These are phyloP conservation scores for Oreochromis tanganicae DNA, from an alignment of 2,113 vertebrate species.

Conservation along the genomic window DNA sequence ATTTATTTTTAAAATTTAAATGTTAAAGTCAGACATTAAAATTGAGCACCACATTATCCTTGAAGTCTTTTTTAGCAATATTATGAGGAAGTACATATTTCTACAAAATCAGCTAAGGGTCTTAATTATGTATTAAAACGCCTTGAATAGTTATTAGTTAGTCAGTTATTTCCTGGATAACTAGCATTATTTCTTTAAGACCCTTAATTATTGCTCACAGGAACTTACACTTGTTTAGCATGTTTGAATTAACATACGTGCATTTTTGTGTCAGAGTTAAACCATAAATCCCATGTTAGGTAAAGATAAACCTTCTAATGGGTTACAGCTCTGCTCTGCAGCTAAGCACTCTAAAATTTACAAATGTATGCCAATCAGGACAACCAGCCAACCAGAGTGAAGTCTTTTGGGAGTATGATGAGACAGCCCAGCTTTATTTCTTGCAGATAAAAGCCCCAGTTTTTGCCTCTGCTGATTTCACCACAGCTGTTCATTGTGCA, in stretches of 20 bases:
- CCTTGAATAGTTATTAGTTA: neutral
- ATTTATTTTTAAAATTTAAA: neutral
- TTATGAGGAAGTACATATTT: neutral
- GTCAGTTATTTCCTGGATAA: neutral
- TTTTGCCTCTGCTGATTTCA: neutral
- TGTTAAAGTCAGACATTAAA: neutral
- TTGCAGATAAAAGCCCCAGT: neutral
- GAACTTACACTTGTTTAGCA: neutral
- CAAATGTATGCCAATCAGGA: slow-evolving; percentile 13
- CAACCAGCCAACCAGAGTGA: neutral
- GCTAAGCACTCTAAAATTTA: neutral
- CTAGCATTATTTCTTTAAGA: neutral
- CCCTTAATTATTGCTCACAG: neutral
- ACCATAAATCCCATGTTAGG: neutral
- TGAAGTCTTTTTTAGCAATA: neutral
- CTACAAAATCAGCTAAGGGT: neutral
- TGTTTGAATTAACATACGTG: neutral
- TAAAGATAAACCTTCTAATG: neutral
- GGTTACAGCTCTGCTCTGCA: neutral
- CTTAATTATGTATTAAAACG: neutral
- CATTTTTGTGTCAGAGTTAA: neutral
- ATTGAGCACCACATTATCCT: neutral
- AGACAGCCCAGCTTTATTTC: slow-evolving; percentile 15
- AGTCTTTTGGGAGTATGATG: slow-evolving; percentile 6
- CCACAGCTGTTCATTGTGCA: neutral